Base-by-base conservation (phyloP, 2,888 invertebrate species). In the Ormyrus nitidulus region DNA sequence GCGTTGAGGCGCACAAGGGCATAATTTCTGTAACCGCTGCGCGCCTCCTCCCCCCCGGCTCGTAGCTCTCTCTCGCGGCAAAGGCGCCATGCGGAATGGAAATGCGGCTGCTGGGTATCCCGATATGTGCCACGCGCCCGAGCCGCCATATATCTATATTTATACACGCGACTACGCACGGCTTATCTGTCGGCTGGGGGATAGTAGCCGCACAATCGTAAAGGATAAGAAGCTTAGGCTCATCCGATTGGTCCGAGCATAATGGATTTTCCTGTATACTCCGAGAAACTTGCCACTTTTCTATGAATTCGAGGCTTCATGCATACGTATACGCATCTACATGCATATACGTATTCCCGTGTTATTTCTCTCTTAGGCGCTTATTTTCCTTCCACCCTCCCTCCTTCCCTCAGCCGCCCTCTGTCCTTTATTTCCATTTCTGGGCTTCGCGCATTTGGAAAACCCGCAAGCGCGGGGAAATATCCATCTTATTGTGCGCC, bases 221-320 rank as follows among this genome's bases (percentile, higher is more conserved):
- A 80, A 73, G 80, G 80, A 82, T 82, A 80, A 82, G 80, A 64
- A 77, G 82, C 82, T 82, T 80, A 82, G 74, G 77, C 80, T 82
- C 76, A 80, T 82, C 77, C 75, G 72, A 76, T 79, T 77, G 72
- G 66, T 78, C 78, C 73, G 76, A 77, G 79, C 65, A 80, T 82
- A 80, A 82, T 82, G 75, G 80, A 80, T 80, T 77, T 77, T 13
- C 46, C 61, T 53, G 68, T 76, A 62, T 44, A 59, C 19, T 62
- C 19, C 56, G 34, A 9, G 64, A 70, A 77, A 77, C 77, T 77
- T 77, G 56, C 77, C 77, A 70, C 77, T 77, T 70, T 56, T 70
- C 69, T 76, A 56, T 49, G 76, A 76, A 62, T 56, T 54, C n/a
- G 53, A 58, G 58, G 53, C 46, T 9, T 34, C 53, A n/a, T n/a